Conservation (phyloP, 30 jellyfish, hydroid and myxozoan genomes). For the Hydractinia echinata region DNA sequence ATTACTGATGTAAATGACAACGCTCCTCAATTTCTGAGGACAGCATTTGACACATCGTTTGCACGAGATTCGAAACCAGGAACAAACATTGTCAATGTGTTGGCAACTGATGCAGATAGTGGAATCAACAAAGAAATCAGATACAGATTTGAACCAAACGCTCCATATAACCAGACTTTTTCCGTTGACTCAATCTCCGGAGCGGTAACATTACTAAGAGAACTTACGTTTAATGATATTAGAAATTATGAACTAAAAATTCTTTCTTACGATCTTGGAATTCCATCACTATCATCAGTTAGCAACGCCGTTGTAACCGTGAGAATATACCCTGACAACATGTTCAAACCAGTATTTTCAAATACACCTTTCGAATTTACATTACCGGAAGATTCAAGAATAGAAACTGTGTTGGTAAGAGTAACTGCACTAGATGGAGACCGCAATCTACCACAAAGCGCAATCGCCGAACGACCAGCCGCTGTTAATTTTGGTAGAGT, state of each 20-base stretch:
- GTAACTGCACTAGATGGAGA: slow-evolving; percentile 34
- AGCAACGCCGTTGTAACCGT: not conserved
- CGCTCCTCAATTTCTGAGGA: slow-evolving; percentile 53
- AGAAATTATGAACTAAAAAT: slow-evolving; percentile 14
- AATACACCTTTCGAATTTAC: not conserved
- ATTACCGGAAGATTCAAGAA: not conserved
- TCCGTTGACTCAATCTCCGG: slow-evolving; percentile 17
- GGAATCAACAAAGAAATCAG: slow-evolving; percentile 55
- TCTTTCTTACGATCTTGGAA: slow-evolving; percentile 33
- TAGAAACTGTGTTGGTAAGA: not conserved
- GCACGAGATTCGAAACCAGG: slow-evolving; percentile 49
- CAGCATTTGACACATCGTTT: slow-evolving; percentile 12
- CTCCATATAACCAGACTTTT: not conserved
- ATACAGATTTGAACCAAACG: slow-evolving; percentile 35
- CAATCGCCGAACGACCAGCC: slow-evolving; percentile 30
- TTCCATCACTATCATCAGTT: not conserved
- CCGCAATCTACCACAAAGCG: slow-evolving; percentile 11
- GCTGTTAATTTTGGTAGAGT: slow-evolving; percentile 34
- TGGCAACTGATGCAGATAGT: slow-evolving; percentile 66
- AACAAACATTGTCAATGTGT: slow-evolving; percentile 30
- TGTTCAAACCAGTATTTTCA: slow-evolving; percentile 28
- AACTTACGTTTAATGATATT: not conserved
- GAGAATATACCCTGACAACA: slow-evolving; percentile 33
- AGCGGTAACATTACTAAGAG: slow-evolving; percentile 16
- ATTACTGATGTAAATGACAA: slow-evolving; percentile 69